phyloP scores from a whole-genome alignment of 1,140 invertebrate genomes.

The Oncopeltus fasciatus region DNA sequence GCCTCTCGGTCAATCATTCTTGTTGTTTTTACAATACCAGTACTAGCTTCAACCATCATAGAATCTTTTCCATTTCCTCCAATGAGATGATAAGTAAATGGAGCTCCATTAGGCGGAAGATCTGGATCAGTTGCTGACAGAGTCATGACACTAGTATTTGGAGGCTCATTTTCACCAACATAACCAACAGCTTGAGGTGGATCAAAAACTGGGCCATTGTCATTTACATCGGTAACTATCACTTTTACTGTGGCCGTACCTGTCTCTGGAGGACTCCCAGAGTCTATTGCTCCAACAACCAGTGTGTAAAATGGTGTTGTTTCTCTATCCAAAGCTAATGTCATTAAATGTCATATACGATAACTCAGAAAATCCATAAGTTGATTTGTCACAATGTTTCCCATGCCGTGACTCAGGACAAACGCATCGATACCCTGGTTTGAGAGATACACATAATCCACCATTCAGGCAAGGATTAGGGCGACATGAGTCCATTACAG shows the following conservation, averaged over 20 bases:
- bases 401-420: constrained; percentile 80
- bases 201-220: constrained; percentile 79
- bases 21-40: constrained; percentile 64
- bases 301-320: constrained; percentile 57
- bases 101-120: constrained; percentile 77
- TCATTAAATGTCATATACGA: constrained; percentile 80
- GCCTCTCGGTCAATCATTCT: constrained; percentile 67
- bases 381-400: constrained; percentile 74
- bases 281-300: constrained; percentile 81
- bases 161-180: constrained; percentile 75
- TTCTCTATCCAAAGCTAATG: constrained; percentile 66
- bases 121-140: constrained; percentile 77
- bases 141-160: constrained; percentile 68
- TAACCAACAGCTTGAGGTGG: constrained; percentile 51
- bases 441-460: constrained; percentile 65
- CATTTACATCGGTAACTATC: constrained; percentile 72
- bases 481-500: constrained; percentile 67
- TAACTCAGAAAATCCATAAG: constrained; percentile 73
- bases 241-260: constrained; percentile 62
- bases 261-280: constrained; percentile 70
- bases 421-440: constrained; percentile 72
- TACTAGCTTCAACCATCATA: constrained; percentile 61
- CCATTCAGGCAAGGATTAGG: constrained; percentile 80
- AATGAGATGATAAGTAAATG: constrained; percentile 68
- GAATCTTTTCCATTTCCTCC: constrained; percentile 61